Conservation (phyloP, 2,888 invertebrate species). For the Leptopilina syphax region DNA sequence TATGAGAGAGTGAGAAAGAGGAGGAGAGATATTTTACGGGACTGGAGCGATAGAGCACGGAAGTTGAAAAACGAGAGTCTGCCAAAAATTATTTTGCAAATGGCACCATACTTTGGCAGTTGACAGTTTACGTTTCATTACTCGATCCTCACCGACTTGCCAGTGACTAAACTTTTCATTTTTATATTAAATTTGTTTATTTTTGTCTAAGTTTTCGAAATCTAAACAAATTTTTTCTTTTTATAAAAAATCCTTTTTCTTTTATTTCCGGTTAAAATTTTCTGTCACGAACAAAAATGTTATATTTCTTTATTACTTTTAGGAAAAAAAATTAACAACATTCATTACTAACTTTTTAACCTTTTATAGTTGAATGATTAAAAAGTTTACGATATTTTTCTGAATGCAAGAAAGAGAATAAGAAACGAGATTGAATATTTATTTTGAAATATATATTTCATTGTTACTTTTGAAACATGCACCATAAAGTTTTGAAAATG, state of each 20-base stretch:
- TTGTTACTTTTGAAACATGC: background rate
- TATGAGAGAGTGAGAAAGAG: constrained; percentile 25
- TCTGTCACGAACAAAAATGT: no score
- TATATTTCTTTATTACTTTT: no score
- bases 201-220: background rate
- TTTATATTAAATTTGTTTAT: background rate
- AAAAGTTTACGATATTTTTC: background rate
- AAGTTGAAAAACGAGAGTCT: constrained; percentile 10
- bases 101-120: constrained; percentile 48
- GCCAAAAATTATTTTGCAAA: constrained; percentile 57
- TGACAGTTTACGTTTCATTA: constrained; percentile 44
- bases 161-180: background rate
- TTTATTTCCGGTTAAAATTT: no score
- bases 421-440: constrained; percentile 1
- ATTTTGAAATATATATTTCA: background rate
- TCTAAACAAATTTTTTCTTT: no score
- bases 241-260: no score
- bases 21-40: background rate
- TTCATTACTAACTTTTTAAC: no score
- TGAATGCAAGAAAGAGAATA: background rate
- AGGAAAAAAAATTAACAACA: no score
- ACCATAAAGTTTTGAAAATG: background rate
- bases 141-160: constrained; percentile 9
- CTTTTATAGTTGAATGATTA: background rate
- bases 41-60: no score